Evolutionary conservation across 2,113 vertebrate species (phyloP).

Genomic region (Sitta europaea): DNA sequence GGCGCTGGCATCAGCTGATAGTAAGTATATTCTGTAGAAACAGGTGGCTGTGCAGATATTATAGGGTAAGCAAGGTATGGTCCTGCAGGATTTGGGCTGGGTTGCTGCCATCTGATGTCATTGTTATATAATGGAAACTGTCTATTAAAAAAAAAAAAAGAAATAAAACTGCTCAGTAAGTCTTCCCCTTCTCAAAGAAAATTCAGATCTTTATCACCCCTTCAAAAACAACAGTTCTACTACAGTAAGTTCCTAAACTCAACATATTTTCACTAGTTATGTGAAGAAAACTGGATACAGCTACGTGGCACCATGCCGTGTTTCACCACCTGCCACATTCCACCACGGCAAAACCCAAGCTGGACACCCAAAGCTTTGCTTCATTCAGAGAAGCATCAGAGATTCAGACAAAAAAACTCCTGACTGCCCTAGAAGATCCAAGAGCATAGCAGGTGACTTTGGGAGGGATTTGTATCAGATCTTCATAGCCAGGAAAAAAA

Average conservation of each 20-base stretch:
- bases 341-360: not conserved
- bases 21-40: conserved; percentile 92
- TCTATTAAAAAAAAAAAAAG: conserved; percentile 63
- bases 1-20: conserved; percentile 94
- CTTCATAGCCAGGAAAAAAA: not conserved
- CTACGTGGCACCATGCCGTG: not conserved
- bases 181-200: not conserved
- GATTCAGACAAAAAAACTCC: not conserved
- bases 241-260: not conserved
- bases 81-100: conserved; percentile 83
- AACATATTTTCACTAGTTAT: not conserved
- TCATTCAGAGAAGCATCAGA: not conserved
- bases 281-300: not conserved
- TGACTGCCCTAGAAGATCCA: not conserved
- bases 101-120: conserved; percentile 95
- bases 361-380: not conserved
- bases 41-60: conserved; percentile 89
- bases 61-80: conserved; percentile 96
- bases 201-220: not conserved
- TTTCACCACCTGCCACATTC: not conserved
- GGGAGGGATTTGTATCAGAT: not conserved
- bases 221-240: not conserved
- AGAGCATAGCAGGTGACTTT: not conserved
- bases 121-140: conserved; percentile 91
- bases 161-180: conserved; percentile 2